phyloP scores from a whole-genome alignment of 2,888 invertebrate species.

The Meta bourneti region DNA sequence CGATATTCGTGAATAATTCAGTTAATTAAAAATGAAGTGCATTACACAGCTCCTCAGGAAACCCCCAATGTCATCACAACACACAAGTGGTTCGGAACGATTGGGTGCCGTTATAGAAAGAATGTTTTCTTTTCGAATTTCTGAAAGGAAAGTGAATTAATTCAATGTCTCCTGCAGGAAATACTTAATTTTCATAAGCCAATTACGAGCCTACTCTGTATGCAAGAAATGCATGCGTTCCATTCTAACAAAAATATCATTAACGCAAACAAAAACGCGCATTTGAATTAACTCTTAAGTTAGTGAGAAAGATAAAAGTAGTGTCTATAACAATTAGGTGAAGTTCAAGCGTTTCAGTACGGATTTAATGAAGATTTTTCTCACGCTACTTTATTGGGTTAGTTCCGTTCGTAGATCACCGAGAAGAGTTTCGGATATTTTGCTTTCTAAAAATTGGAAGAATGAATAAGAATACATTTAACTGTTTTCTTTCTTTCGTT shows the following conservation, averaged over 20 bases:
- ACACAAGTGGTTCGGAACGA: background rate
- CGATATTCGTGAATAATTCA: background rate
- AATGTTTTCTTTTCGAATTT: background rate
- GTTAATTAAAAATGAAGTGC: background rate
- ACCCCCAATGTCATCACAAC: background rate
- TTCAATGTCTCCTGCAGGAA: background rate
- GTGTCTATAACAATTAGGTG: background rate
- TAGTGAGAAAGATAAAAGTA: too few relatives aligned
- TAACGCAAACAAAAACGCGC: background rate
- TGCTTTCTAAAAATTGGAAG: too few relatives aligned
- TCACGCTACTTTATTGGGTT: background rate
- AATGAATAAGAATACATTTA: too few relatives aligned
- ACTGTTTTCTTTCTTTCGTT: too few relatives aligned
- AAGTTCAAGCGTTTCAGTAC: background rate
- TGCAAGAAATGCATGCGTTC: background rate
- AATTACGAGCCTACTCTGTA: constrained; percentile 9
- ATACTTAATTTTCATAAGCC: constrained; percentile 30
- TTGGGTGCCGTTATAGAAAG: background rate
- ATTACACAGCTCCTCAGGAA: background rate
- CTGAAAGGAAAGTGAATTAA: background rate
- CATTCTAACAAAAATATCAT: constrained; percentile 15
- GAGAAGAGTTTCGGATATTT: too few relatives aligned
- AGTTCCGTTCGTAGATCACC: background rate
- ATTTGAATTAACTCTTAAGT: background rate
- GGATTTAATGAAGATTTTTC: background rate